Evolutionary conservation across 2,888 invertebrate species (phyloP).

Genomic region (Proisotoma minuta): DNA sequence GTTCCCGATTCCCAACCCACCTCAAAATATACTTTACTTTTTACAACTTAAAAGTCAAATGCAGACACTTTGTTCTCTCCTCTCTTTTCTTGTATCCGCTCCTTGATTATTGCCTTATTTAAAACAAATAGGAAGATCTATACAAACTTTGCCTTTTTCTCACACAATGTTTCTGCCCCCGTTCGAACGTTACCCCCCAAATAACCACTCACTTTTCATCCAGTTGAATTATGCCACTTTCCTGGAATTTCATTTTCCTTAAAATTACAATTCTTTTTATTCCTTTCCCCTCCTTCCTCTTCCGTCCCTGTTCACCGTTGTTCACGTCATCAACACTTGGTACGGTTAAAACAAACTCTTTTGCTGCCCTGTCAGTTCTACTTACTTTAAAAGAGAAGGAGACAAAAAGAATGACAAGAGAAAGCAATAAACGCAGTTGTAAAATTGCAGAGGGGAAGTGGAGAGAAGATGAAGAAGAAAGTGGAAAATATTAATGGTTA

Average conservation of each 20-base stretch:
- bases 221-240: slow-evolving; percentile 1
- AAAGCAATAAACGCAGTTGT: slow-evolving; percentile 1
- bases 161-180: too few species aligned
- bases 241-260: slow-evolving; percentile 4
- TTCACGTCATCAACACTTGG: not conserved
- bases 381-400: not conserved
- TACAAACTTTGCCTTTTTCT: not conserved
- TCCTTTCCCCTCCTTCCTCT: not conserved
- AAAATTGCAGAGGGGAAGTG: not conserved
- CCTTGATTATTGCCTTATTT: slow-evolving; percentile 10
- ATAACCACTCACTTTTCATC: slow-evolving; percentile 2
- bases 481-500: not conserved
- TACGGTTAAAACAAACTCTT: not conserved
- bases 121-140: not conserved
- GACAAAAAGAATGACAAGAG: slow-evolving; percentile 5
- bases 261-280: not conserved
- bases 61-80: not conserved
- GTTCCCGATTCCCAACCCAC: slow-evolving; percentile 10
- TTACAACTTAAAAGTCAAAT: slow-evolving; percentile 1
- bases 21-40: not conserved
- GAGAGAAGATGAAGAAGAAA: not conserved
- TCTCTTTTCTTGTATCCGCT: not conserved
- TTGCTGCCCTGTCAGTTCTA: not conserved
- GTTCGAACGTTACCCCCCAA: not conserved
- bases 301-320: not conserved